Percentiles rank a stretch among this genome's conserved stretches.
These are phyloP conservation scores for Drosophila auraria DNA, from an alignment of 1,140 invertebrate genomes.

Conservation along the genomic window DNA sequence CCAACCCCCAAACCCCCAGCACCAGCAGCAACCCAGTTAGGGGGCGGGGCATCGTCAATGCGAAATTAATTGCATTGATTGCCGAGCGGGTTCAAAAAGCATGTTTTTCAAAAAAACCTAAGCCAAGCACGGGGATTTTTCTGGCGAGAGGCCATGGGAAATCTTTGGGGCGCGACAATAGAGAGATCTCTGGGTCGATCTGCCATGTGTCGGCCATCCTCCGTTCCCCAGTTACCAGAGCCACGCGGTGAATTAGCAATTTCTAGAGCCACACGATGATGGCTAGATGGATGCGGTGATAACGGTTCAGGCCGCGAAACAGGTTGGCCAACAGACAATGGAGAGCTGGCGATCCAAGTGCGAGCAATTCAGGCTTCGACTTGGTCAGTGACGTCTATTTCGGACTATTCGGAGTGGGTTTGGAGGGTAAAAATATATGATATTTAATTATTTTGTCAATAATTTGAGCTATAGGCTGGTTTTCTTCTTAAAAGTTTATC, in stretches of 20 bases:
- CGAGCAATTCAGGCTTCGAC: neutral
- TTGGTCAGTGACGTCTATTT: neutral
- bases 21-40: no score
- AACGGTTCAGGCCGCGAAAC: neutral
- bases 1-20: no score
- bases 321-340: neutral
- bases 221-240: neutral
- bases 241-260: no score
- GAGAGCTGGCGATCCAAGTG: neutral
- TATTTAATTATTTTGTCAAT: no score
- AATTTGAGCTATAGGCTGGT: no score
- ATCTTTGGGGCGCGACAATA: conserved; percentile 3
- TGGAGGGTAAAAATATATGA: no score
- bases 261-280: neutral
- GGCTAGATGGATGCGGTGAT: neutral
- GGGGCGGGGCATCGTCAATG: conserved; percentile 39
- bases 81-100: conserved; percentile 30
- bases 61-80: conserved; percentile 57
- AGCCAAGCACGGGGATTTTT: conserved; percentile 37
- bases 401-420: neutral
- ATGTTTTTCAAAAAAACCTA: conserved; percentile 19
- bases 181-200: conserved; percentile 16
- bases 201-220: neutral
- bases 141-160: conserved; percentile 40
- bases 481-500: no score